Evolutionary conservation across 2,888 invertebrate species (phyloP).

Genomic region (Andricus curvator): DNA sequence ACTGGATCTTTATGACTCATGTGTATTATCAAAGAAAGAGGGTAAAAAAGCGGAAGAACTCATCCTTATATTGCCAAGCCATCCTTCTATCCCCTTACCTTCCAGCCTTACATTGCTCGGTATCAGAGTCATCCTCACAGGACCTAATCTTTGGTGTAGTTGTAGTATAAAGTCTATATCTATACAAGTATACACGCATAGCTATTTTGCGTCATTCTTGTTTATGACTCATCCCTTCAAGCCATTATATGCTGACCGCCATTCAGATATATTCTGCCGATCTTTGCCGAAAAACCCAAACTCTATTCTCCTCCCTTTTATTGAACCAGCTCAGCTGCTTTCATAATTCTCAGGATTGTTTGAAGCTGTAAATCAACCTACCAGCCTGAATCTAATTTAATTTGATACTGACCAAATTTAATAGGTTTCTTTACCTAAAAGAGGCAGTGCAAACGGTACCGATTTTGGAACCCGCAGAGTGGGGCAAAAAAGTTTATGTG

Average conservation of each 20-base stretch:
- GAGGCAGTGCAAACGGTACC: neutral
- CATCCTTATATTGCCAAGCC: conserved; percentile 8
- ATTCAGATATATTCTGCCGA: conserved; percentile 30
- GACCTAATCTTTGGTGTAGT: conserved; percentile 13
- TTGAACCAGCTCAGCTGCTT: conserved; percentile 32
- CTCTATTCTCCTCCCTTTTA: conserved; percentile 29
- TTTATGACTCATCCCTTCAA: conserved; percentile 38
- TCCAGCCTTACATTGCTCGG: conserved; percentile 7
- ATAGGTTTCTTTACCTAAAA: neutral
- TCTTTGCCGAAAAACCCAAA: conserved; percentile 31
- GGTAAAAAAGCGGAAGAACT: conserved; percentile 14
- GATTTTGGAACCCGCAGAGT: neutral
- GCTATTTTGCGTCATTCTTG: conserved; percentile 30
- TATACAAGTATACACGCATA: conserved; percentile 7
- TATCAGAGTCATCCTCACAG: conserved; percentile 30
- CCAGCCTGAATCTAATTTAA: neutral
- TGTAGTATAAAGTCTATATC: conserved; percentile 3
- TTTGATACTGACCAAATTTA: neutral
- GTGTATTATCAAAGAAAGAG: conserved; percentile 24
- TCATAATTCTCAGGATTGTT: conserved; percentile 25
- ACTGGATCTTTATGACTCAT: conserved; percentile 10
- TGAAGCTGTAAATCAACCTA: conserved; percentile 20
- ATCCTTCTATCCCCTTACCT: conserved; percentile 32
- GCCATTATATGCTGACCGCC: conserved; percentile 27
- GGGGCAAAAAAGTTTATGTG: too few species aligned